Conservation (phyloP, 2,113 vertebrate genomes). For the Canis aureus region DNA sequence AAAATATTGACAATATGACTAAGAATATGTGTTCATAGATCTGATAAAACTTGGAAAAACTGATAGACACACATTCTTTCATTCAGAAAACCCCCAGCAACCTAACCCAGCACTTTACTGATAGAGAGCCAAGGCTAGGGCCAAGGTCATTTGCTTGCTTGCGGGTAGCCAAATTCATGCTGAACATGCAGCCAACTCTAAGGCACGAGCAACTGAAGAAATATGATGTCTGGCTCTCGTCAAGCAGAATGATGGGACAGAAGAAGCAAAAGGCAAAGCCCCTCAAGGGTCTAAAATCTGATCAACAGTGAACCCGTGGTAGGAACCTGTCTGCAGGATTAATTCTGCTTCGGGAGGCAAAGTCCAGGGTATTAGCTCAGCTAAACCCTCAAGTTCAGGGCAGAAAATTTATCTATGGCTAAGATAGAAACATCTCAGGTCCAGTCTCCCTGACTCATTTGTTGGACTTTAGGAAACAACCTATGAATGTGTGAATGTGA, state of each 20-base stretch:
- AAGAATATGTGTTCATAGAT: neutral
- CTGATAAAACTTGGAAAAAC: neutral
- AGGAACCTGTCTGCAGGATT: neutral
- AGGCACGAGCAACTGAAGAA: neutral
- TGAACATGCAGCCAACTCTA: neutral
- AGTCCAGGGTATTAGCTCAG: neutral
- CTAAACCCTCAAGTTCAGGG: neutral
- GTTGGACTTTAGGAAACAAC: neutral
- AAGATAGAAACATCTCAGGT: neutral
- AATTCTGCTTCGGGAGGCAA: neutral
- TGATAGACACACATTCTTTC: neutral
- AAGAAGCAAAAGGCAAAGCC: neutral
- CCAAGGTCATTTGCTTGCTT: neutral
- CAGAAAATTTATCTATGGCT: neutral
- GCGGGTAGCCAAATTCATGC: neutral
- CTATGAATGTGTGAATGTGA: accelerated
- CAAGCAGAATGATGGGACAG: neutral
- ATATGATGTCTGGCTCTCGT: accelerated
- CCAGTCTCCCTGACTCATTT: neutral
- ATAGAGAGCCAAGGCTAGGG: neutral
- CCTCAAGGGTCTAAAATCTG: neutral
- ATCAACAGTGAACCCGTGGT: neutral
- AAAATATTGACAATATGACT: neutral
- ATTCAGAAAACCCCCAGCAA: neutral
- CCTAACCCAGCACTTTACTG: neutral